Percentiles rank a stretch among this genome's conserved stretches.
Evolutionary conservation across 2,113 vertebrate species (phyloP).

Genomic region (Corythaixoides concolor): DNA sequence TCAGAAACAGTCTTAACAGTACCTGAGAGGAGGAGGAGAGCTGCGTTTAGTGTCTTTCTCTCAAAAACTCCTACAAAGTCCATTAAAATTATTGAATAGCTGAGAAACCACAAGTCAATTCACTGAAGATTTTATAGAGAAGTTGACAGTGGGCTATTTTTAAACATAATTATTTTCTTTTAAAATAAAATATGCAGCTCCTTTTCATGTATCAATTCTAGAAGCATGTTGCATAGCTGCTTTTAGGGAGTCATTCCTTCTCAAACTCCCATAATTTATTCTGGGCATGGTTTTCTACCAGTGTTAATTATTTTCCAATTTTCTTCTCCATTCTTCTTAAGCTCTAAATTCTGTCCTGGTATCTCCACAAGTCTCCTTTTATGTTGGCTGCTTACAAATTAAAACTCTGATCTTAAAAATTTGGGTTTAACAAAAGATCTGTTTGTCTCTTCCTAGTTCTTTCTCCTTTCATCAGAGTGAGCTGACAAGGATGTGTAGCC

Average conservation of each 20-base stretch:
- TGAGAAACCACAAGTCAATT: not conserved
- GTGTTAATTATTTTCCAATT: not conserved
- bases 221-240: not conserved
- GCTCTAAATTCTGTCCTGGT: not conserved
- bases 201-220: constrained; percentile 20
- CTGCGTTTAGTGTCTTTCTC: not conserved
- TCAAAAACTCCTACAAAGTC: not conserved
- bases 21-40: not conserved
- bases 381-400: not conserved
- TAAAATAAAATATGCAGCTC: not conserved
- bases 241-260: not conserved
- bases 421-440: not conserved
- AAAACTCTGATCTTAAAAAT: not conserved
- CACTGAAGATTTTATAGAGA: not conserved
- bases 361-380: not conserved
- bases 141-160: constrained; percentile 10
- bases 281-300: not conserved
- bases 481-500: not conserved
- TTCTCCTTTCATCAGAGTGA: not conserved
- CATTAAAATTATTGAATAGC: not conserved
- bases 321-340: not conserved
- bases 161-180: not conserved
- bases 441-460: not conserved
- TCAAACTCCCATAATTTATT: not conserved
- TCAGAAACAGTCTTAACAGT: not conserved